phyloP scores from a whole-genome alignment of 2,113 vertebrate species.

The Cepphus grylle region DNA sequence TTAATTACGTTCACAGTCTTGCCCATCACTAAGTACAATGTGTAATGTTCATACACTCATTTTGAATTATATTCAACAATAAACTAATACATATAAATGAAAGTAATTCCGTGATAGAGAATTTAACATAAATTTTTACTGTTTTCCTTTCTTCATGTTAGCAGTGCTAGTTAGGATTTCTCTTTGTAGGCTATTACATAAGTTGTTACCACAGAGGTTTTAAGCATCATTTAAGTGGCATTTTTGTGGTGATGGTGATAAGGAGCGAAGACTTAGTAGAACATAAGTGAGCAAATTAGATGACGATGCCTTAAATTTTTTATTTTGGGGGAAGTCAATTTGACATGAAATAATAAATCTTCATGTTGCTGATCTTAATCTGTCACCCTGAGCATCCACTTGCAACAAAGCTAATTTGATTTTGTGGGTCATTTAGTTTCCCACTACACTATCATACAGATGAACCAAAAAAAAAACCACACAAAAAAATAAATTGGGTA shows the following conservation, averaged over 20 bases:
- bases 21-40: conserved; percentile 70
- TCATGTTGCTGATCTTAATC: neutral
- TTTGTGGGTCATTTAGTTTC: neutral
- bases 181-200: neutral
- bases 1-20: neutral
- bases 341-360: neutral
- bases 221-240: neutral
- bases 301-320: neutral
- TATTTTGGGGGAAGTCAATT: neutral
- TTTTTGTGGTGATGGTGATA: neutral
- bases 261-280: neutral
- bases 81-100: neutral
- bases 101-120: neutral
- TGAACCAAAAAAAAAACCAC: neutral
- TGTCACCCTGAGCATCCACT: neutral
- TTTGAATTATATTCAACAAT: neutral
- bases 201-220: neutral
- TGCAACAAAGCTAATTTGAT: neutral
- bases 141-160: neutral
- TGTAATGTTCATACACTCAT: conserved; percentile 18
- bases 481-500: neutral
- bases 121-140: neutral
- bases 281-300: neutral
- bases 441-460: neutral
- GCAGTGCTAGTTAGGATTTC: neutral